Percentiles rank a stretch among this genome's conserved stretches.
Evolutionary conservation across 1,140 invertebrate genomes (phyloP).

Genomic region (Penaeus japonicus): DNA sequence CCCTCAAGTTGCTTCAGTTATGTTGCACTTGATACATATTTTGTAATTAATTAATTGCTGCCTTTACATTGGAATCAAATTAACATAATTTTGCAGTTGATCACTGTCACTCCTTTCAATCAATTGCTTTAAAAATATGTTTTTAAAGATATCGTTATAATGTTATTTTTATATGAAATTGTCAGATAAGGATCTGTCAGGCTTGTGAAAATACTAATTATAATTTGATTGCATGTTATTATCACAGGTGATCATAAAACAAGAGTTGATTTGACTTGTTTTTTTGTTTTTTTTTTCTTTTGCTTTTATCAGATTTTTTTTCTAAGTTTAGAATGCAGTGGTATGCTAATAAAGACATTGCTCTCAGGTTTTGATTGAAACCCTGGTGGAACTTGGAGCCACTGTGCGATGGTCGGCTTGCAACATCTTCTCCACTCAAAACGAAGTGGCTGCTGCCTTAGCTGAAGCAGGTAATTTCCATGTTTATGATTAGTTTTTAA

Average conservation of each 20-base stretch:
- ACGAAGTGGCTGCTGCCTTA: constrained; percentile 96
- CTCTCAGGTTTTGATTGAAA: constrained; percentile 83
- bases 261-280: not conserved
- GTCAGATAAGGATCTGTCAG: too few relatives aligned
- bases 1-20: too few relatives aligned
- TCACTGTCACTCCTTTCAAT: too few relatives aligned
- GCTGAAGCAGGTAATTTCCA: constrained; percentile 77
- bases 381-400: constrained; percentile 87
- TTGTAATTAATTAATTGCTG: too few relatives aligned
- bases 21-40: too few relatives aligned
- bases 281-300: not conserved
- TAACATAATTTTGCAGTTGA: too few relatives aligned
- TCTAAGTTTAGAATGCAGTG: not conserved
- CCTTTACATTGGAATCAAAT: too few relatives aligned
- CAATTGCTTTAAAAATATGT: too few relatives aligned
- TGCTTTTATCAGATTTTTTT: not conserved
- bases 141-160: too few relatives aligned
- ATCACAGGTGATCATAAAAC: not conserved
- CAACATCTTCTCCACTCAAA: constrained; percentile 98
- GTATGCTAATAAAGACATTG: constrained; percentile 10
- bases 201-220: not conserved
- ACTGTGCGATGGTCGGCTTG: constrained; percentile 90
- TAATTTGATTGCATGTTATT: not conserved
- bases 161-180: too few relatives aligned
- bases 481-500: too few relatives aligned